phyloP scores from a whole-genome alignment of 2,888 invertebrate genomes.

The Hirtodrosophila confusa region DNA sequence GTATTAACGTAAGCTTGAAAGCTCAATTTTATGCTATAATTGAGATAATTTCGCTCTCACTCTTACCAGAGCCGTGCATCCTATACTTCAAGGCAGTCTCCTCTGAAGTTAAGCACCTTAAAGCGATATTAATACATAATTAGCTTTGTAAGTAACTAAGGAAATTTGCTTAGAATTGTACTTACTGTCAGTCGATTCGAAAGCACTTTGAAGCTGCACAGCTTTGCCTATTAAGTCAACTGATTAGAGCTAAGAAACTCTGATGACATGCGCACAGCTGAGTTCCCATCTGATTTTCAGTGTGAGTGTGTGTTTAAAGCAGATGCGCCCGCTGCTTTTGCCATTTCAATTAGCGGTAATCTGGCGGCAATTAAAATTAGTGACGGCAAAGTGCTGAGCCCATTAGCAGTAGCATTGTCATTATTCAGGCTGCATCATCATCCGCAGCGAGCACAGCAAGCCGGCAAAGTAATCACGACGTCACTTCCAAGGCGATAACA shows the following conservation, averaged over 20 bases:
- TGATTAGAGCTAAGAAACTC: conserved; percentile 42
- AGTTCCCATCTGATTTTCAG: conserved; percentile 37
- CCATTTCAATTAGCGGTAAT: conserved; percentile 49
- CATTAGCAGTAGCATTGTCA: conserved; percentile 26
- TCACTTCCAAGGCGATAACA: conserved; percentile 41
- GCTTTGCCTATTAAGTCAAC: conserved; percentile 54
- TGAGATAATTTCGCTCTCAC: too few species aligned
- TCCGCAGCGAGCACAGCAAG: conserved; percentile 1
- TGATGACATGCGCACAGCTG: conserved; percentile 46
- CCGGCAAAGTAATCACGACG: conserved; percentile 28
- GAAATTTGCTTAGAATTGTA: not conserved
- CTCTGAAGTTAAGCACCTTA: too few species aligned
- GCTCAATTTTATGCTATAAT: too few species aligned
- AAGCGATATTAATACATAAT: too few species aligned
- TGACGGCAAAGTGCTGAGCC: conserved; percentile 26
- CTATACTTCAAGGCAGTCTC: too few species aligned
- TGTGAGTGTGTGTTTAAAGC: conserved; percentile 39
- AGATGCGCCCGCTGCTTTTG: conserved; percentile 42
- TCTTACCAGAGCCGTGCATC: too few species aligned
- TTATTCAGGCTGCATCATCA: conserved; percentile 38
- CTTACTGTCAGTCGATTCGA: conserved; percentile 8
- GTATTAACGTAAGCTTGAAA: too few species aligned
- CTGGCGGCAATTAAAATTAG: conserved; percentile 47
- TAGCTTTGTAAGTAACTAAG: too few species aligned
- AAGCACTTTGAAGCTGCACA: conserved; percentile 32